Conservation (phyloP, 23 tunicate species). For the Phallusia fumigata region DNA sequence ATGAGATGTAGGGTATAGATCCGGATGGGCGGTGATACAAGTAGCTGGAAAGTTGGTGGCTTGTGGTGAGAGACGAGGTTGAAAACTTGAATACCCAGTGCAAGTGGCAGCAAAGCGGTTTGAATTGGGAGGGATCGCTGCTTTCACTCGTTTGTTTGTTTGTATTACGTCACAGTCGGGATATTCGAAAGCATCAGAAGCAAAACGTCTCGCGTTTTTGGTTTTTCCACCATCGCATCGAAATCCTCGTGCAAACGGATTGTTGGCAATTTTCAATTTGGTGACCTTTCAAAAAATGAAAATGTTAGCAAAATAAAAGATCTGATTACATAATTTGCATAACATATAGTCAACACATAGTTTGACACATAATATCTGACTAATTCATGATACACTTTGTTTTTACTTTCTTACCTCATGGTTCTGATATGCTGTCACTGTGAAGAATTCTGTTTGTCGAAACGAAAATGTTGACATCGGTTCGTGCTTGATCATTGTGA, state of each 20-base stretch:
- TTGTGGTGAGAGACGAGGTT: not conserved
- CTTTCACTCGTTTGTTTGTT: not conserved
- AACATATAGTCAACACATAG: no score
- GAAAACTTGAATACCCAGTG: not conserved
- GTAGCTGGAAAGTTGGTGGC: not conserved
- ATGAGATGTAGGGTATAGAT: not conserved
- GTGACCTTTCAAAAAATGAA: constrained; percentile 43
- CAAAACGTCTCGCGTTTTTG: constrained; percentile 15
- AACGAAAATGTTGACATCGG: constrained; percentile 47
- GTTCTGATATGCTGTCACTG: constrained; percentile 77
- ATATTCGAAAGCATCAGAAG: not conserved
- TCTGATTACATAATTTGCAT: no score
- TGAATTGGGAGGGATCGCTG: not conserved
- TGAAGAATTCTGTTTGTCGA: constrained; percentile 50
- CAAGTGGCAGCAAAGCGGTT: not conserved
- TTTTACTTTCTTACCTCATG: constrained; percentile 36
- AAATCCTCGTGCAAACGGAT: constrained; percentile 76
- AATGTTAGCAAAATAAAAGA: not conserved
- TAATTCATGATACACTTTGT: not conserved
- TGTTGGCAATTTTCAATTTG: constrained; percentile 58
- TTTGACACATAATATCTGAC: not conserved
- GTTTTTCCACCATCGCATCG: constrained; percentile 61
- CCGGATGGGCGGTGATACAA: not conserved
- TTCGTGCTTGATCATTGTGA: constrained; percentile 23
- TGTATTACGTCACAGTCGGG: not conserved